Percentiles rank a stretch among this genome's conserved stretches.
phyloP scores from a whole-genome alignment of 2,113 vertebrate genomes.

The Thamnaconus septentrionalis region DNA sequence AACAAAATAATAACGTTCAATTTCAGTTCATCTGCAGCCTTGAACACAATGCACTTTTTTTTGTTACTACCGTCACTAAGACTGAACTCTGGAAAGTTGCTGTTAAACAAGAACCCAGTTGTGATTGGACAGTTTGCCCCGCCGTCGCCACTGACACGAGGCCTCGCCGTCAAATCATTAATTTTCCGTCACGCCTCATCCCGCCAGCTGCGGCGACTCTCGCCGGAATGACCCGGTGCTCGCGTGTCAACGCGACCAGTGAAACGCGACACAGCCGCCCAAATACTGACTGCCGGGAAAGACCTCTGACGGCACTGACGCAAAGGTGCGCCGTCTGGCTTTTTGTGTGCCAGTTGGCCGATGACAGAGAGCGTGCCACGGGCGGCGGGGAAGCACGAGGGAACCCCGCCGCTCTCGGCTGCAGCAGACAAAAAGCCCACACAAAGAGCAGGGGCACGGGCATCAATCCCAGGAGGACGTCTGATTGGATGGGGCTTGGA shows the following conservation, averaged over 20 bases:
- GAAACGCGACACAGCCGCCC: constrained; percentile 42
- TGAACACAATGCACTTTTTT: too few species aligned
- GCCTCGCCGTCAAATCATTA: not conserved
- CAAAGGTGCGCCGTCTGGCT: constrained; percentile 21
- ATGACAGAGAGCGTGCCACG: constrained; percentile 38
- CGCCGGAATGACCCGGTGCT: constrained; percentile 11
- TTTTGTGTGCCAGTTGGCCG: constrained; percentile 34
- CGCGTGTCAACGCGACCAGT: constrained; percentile 30
- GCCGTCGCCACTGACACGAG: too few species aligned
- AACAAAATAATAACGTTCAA: too few species aligned
- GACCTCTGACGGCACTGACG: constrained; percentile 23
- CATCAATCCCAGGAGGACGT: not conserved
- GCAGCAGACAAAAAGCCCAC: not conserved
- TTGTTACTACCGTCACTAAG: too few species aligned
- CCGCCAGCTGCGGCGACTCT: not conserved
- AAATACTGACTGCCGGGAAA: constrained; percentile 55
- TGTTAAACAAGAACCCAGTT: too few species aligned
- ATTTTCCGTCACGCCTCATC: constrained; percentile 5
- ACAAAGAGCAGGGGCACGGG: not conserved
- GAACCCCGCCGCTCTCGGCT: not conserved
- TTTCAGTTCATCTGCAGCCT: too few species aligned
- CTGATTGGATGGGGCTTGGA: too few species aligned
- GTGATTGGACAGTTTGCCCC: too few species aligned
- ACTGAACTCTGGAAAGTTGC: too few species aligned
- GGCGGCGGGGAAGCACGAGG: constrained; percentile 9